A percentile compares a stretch with the other conserved stretches of the same genome.
These are phyloP conservation scores for Stegastes partitus DNA, from an alignment of 2,113 vertebrate species.

Conservation along the genomic window DNA sequence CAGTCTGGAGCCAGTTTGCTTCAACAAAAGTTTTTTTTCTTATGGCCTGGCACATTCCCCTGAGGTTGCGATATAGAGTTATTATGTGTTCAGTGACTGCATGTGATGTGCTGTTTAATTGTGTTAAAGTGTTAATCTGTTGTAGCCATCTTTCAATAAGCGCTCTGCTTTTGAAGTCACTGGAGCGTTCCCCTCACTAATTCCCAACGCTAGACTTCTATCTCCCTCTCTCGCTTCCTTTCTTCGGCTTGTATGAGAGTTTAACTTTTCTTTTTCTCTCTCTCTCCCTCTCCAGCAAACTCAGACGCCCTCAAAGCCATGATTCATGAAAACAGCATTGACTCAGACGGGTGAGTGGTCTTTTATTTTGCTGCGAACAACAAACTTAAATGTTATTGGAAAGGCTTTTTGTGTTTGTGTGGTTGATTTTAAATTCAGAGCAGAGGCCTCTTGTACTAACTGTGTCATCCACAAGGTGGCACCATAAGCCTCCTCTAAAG, in stretches of 20 bases:
- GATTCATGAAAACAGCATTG: constrained; percentile 89
- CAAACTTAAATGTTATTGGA: background rate
- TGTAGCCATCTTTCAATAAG: constrained; percentile 64
- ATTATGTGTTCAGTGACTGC: constrained; percentile 24
- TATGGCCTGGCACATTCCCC: background rate
- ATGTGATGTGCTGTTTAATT: constrained; percentile 48
- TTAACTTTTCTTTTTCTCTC: constrained; percentile 22
- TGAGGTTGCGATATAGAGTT: constrained; percentile 12
- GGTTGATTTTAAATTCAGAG: background rate
- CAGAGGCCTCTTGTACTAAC: background rate
- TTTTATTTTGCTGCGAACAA: background rate
- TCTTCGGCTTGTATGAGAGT: background rate
- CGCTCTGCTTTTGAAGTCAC: constrained; percentile 63
- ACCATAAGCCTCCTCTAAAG: constrained; percentile 33
- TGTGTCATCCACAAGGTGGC: constrained; percentile 71
- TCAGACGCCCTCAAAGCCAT: constrained; percentile 94
- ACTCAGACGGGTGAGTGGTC: constrained; percentile 91
- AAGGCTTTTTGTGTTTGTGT: background rate
- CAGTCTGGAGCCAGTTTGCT: background rate
- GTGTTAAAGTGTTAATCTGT: constrained; percentile 58
- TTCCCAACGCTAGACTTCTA: constrained; percentile 39
- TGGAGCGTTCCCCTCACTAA: constrained; percentile 46
- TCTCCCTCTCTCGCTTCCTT: constrained; percentile 16
- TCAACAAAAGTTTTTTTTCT: background rate
- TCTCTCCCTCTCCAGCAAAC: constrained; percentile 86